Base-by-base conservation (phyloP, 2,888 invertebrate species). In the Cinara cedri region DNA sequence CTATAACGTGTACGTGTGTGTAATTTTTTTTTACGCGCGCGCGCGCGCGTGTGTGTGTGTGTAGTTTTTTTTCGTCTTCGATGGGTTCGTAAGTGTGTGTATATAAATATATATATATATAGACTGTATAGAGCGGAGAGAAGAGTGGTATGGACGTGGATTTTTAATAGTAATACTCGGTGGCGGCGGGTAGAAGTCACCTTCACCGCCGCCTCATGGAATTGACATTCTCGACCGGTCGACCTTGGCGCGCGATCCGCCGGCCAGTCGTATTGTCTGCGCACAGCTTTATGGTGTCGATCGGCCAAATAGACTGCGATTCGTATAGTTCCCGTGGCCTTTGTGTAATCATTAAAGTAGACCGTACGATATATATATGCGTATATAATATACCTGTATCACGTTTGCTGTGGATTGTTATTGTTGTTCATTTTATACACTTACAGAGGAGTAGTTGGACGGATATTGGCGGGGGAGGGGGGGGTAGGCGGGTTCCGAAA, bases 181-280 rank as follows among this genome's bases (percentile, higher is more conserved):
- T 42, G 74, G 57, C 46, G 60, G 71, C 24, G 21, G 63, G 21
- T 3, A 60, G 46, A 49, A 76, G 78, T 70, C 70, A 34, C 66
- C 76, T 66, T 65, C 63, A 60, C 44, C 57, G 54, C 63, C 57
- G 60, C 34, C 65, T 54, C 46, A 57, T 76, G 78, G 68, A 78
- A 78, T 78, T 78, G 78, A 68, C 78, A 78, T 78, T 78, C 68
- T 78, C 78, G 49, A 75, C 74, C 21, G 78, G 78, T 78, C 70
- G 78, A 78, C 78, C 78, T 78, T 78, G 78, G 78, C 78, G 68
- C 49, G 63, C 54, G 13, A 75, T 75, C 63, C 65, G 24, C 54
- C 24, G 63, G 62, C 72, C 72, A 62, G 62, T 74, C 54, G 74
- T 75, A 75, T 75, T 75, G 74, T 75, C 74, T 75, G 74, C 63